Evolutionary conservation across 1,140 invertebrate genomes (phyloP), one percentile per base, ranked within the genome.

Genomic region (Lethrus apterus): DNA sequence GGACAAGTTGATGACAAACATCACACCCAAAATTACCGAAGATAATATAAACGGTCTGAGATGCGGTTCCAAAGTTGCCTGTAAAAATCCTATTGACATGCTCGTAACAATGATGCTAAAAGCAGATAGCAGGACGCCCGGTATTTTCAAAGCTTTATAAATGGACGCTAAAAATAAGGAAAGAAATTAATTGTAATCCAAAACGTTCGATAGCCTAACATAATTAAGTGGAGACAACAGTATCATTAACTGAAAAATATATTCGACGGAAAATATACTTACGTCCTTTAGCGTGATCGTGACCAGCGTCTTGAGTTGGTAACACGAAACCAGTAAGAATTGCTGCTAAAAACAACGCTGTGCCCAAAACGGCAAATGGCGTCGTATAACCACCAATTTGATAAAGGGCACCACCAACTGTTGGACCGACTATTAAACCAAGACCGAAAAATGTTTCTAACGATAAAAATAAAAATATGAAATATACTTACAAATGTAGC

Each of bases 401-500:
- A 49, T 85, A 93, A 0, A 93, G 68, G 5, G 80, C 78, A 4
- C 89, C 89, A 1, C 89, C 89, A 4, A 93, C 73, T 1, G 86
- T 87, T 0, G 89, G 89, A 1, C 89, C 90, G 3, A 87, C 82
- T 40, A 92, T 92, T 11, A 89, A 73, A 1, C 91, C 91, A 0
- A 94, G 64, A 0, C 90, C 91, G 62, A 89, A 91, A 63, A 89
- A 93, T 1, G 89, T 92, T 67, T 95, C 91, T 49, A 94, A 65
- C 0, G 81, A 80, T 1, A 86, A 63, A 29, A 70, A n/a, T n/a
- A n/a, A 71, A 30, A 32, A 2, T 18, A 18, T 42, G 18, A 26
- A 29, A 18, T 46, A 54, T 54, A 71, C 78, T 84, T 69, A 92
- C 90, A 72, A 96, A 92, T 51, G 90, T 89, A 0, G 89, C 86